Conservation (phyloP, 2,888 invertebrate genomes). For the Steinernema carpocapsae region DNA sequence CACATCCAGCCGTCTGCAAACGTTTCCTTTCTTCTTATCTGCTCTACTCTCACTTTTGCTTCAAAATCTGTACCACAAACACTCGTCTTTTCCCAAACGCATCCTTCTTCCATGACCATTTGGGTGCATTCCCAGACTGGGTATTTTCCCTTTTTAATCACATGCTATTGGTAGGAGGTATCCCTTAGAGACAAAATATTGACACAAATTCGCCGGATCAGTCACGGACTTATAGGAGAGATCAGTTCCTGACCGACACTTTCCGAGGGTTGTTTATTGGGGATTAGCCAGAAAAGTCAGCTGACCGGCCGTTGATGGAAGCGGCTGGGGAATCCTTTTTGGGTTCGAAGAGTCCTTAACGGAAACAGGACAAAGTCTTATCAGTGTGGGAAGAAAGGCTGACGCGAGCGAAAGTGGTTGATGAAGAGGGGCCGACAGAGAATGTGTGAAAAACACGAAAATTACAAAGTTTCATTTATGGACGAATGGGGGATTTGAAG, state of each 20-base stretch:
- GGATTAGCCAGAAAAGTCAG: conserved; percentile 8
- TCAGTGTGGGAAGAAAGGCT: background rate
- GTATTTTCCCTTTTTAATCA: background rate
- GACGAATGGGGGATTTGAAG: no score
- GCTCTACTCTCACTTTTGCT: no score
- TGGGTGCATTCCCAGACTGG: no score
- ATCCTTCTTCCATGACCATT: no score
- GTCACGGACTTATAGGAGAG: no score
- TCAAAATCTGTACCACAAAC: no score
- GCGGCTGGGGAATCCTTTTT: conserved; percentile 1
- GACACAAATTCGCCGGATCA: background rate
- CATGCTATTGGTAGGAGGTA: background rate
- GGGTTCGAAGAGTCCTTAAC: conserved; percentile 2
- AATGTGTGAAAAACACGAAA: no score
- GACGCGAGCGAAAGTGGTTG: background rate
- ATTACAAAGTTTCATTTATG: no score
- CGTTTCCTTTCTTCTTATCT: no score
- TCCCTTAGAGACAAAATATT: conserved; percentile 1
- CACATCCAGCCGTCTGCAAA: no score
- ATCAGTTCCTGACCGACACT: background rate
- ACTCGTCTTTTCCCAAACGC: no score
- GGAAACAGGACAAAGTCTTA: background rate
- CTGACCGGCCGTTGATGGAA: conserved; percentile 14
- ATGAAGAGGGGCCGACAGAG: no score
- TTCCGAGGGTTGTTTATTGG: background rate